A percentile compares a stretch with the other conserved stretches of the same genome.
These are phyloP conservation scores for Irena cyanogastra DNA, from an alignment of 2,113 vertebrate genomes.

Conservation along the genomic window DNA sequence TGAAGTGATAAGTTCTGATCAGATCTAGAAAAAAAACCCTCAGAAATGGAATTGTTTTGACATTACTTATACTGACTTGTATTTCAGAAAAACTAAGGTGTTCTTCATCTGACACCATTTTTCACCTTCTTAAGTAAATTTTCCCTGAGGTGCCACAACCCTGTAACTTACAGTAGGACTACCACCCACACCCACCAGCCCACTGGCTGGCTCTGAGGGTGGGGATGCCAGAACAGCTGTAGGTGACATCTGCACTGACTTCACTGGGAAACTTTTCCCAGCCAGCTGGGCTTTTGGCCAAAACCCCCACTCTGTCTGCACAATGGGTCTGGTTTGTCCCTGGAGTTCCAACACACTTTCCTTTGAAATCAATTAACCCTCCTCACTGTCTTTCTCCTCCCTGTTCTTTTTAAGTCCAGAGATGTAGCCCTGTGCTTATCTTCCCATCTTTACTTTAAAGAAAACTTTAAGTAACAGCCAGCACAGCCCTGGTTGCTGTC, in stretches of 20 bases:
- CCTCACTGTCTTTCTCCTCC: background rate
- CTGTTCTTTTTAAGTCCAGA: background rate
- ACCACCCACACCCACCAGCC: rapidly evolving
- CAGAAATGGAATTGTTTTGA: background rate
- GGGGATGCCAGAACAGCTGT: background rate
- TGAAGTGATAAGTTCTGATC: background rate
- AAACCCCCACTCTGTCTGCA: background rate
- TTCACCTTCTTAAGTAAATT: background rate
- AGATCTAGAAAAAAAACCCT: background rate
- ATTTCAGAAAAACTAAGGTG: background rate
- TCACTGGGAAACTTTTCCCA: background rate
- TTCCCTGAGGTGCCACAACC: background rate
- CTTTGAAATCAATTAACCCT: background rate
- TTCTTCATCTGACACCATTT: background rate
- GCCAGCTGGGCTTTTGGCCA: background rate
- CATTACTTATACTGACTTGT: background rate
- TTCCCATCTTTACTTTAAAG: background rate
- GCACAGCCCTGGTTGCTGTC: background rate
- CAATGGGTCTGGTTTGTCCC: background rate
- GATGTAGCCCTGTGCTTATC: background rate
- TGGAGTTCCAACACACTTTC: background rate
- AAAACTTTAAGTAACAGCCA: background rate
- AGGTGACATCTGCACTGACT: background rate
- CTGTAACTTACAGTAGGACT: background rate
- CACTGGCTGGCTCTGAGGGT: rapidly evolving